These are phyloP conservation scores for Elephas maximus DNA, from an alignment of 2,113 vertebrate genomes.

Conservation along the genomic window DNA sequence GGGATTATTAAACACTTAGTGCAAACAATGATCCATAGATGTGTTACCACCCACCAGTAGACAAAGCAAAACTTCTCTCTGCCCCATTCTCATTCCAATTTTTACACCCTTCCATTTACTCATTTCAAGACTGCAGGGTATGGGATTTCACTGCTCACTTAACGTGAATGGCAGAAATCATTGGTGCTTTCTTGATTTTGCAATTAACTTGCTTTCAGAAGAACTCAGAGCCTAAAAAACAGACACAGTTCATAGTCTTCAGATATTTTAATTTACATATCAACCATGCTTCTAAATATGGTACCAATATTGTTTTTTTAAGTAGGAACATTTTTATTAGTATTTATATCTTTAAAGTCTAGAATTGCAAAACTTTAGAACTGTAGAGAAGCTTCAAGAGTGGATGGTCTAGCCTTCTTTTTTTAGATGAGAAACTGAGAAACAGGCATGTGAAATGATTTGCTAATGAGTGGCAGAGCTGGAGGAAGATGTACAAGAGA, in stretches of 20 bases:
- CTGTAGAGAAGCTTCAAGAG: background rate
- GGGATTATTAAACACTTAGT: slow-evolving; percentile 75
- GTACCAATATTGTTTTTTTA: background rate
- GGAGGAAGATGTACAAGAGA: background rate
- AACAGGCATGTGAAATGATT: background rate
- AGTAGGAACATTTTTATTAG: background rate
- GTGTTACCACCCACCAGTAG: slow-evolving; percentile 49
- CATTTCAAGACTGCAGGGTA: slow-evolving; percentile 37
- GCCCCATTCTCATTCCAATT: slow-evolving; percentile 55
- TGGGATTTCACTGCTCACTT: slow-evolving; percentile 73
- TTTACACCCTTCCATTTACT: slow-evolving; percentile 71
- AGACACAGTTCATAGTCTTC: slow-evolving; percentile 40
- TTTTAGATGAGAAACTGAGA: slow-evolving; percentile 38
- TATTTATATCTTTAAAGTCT: slow-evolving; percentile 37
- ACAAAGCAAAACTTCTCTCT: slow-evolving; percentile 59
- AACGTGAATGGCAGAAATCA: slow-evolving; percentile 2
- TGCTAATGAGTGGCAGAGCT: background rate
- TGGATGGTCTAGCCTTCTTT: background rate
- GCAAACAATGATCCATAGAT: slow-evolving; percentile 78
- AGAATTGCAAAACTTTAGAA: slow-evolving; percentile 15
- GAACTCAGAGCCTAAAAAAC: slow-evolving; percentile 17
- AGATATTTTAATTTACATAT: slow-evolving; percentile 18
- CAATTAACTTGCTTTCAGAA: slow-evolving; percentile 50
- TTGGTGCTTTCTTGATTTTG: slow-evolving; percentile 42
- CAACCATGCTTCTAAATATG: background rate